These are phyloP conservation scores for Epinephelus cyanopodus DNA, from an alignment of 2,113 vertebrate genomes.

Conservation along the genomic window DNA sequence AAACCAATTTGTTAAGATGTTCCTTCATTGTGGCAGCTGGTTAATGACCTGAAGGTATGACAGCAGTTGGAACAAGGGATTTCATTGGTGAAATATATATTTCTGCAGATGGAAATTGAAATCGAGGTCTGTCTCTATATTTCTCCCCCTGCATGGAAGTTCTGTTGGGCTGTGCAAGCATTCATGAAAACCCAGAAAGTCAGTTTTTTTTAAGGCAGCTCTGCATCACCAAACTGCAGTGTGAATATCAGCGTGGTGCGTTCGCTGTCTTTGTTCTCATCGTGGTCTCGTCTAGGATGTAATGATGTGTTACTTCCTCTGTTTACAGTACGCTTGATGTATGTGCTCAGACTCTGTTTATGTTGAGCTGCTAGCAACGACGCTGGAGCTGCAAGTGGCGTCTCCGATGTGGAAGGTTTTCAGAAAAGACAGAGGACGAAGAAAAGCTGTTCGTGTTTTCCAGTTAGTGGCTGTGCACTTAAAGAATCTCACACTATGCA, in stretches of 20 bases:
- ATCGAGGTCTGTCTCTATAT: no score
- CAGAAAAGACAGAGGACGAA: background rate
- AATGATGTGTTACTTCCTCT: constrained; percentile 72
- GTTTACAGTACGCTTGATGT: constrained; percentile 58
- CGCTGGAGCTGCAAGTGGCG: background rate
- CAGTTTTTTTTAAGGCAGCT: background rate
- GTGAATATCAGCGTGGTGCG: background rate
- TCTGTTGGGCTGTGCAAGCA: no score
- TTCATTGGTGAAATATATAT: no score
- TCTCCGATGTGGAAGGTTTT: constrained; percentile 11
- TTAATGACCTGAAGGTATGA: no score
- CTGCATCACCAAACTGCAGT: background rate
- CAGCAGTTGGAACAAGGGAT: no score
- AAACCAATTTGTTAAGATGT: no score
- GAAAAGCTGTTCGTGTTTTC: constrained; percentile 17
- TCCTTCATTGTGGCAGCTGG: no score
- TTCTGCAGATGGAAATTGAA: no score
- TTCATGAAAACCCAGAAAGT: no score
- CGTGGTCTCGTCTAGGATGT: constrained; percentile 26
- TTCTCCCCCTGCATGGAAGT: no score
- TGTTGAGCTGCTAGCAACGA: constrained; percentile 3
- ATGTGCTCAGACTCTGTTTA: constrained; percentile 57
- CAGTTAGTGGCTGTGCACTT: background rate
- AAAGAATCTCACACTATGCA: background rate
- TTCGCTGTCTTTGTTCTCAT: constrained; percentile 20